Evolutionary conservation across 2,113 vertebrate species (phyloP), one percentile per base, ranked within the genome.

Genomic region (Catharus minimus): DNA sequence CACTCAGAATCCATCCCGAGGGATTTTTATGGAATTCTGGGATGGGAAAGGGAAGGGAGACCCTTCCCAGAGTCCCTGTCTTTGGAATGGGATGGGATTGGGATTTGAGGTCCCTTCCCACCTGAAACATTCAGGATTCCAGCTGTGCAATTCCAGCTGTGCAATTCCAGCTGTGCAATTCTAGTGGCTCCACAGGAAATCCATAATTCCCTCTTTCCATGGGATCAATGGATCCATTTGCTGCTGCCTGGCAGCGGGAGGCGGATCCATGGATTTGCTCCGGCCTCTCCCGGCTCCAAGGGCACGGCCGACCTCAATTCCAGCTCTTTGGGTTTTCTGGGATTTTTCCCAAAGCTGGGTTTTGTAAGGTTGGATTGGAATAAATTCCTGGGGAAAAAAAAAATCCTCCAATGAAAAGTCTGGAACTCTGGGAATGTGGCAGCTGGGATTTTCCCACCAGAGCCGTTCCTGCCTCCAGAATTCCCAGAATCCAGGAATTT

Each of bases 401-500:
- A 16, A 5, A 8, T 18, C 23, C n/a, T 23, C 14, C 7, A 2
- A 2, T 2, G 30, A 8, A 17, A 52, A n/a, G 6, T 14, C 30
- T 33, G 38, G 38, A 53, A 77, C 43, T 53, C 15, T 9, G 32
- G 20, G 75, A 78, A 44, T 44, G 38, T 8, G 11, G 15, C 18
- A 53, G 38, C 18, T 22, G 58, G 47, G 15, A 23, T 28, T 64
- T 53, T 33, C 32, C 20, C 9, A 1, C 24, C 0, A 1, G 23
- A 52, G 38, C 18, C 4, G 9, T 53, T 77, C 47, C 74, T 2
- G 7, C 47, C 30, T 33, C 22, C 23, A 21, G 7, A 77, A 52
- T 64, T 5, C 0, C 22, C 23, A 21, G 7, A 77, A 52, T 64
- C 7, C 0, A 0, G 15, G 38, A 64, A 53, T 77, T 44, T 18